These are phyloP conservation scores for Pipistrellus nathusii DNA, from an alignment of 2,797 vertebrate species.

Conservation along the genomic window DNA sequence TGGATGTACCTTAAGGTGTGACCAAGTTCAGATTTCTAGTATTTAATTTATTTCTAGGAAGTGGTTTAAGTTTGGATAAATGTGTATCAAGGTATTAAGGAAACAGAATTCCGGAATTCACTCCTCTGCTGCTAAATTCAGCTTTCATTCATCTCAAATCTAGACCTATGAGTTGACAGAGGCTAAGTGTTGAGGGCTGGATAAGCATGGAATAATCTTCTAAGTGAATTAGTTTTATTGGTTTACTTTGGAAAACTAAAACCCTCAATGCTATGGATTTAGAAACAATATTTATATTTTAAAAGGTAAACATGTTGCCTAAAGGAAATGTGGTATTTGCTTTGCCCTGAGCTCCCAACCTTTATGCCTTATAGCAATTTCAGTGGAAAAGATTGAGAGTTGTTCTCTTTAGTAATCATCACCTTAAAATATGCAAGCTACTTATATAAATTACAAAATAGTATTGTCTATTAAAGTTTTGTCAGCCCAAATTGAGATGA, in stretches of 20 bases:
- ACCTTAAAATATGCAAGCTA: not conserved
- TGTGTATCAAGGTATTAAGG: not conserved
- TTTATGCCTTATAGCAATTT: not conserved
- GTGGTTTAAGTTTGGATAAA: not conserved
- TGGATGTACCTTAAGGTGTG: not conserved
- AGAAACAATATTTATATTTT: not conserved
- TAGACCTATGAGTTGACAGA: not conserved
- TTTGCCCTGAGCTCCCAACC: not conserved
- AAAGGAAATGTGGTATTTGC: not conserved
- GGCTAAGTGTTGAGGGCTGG: not conserved
- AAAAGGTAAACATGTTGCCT: not conserved
- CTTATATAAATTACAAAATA: not conserved
- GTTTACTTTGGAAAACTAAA: not conserved
- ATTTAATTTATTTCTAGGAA: slow-evolving; percentile 38
- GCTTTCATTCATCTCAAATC: not conserved
- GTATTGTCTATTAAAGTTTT: slow-evolving; percentile 10
- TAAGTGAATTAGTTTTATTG: not conserved
- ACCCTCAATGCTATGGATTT: not conserved
- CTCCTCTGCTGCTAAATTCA: not conserved
- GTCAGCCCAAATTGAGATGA: not conserved
- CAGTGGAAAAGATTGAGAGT: not conserved
- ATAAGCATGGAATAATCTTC: not conserved
- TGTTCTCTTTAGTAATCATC: not conserved
- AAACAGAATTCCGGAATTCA: slow-evolving; percentile 25
- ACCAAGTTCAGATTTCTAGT: not conserved